Base-by-base conservation (phyloP, 2,888 invertebrate species). In the Lochmaea crataegi region DNA sequence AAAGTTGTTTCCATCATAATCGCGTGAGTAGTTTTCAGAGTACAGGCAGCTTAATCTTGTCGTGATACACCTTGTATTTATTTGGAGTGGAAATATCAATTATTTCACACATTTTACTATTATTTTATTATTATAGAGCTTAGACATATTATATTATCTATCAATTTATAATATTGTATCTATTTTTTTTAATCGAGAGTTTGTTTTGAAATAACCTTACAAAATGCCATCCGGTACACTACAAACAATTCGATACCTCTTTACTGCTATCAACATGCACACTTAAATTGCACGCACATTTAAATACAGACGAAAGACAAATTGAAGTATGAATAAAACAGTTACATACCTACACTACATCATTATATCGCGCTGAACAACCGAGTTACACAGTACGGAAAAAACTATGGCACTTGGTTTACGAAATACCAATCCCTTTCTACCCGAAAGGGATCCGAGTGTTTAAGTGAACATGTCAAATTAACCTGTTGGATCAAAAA, bases 381-480 rank as follows among this genome's bases (percentile, higher is more conserved):
- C 16, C 41, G n/a, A 38, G 10, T 63, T 45, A 18, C 41, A 63
- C 32, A 42, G 5, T 63, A 16, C 14, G 9, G 14, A 18, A 51
- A n/a, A 38, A 32, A 42, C 14, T 65, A 51, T 57, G 42, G 45
- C 56, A 69, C 63, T 69, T 48, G 18, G 42, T 45, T 69, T 41
- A 41, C 58, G 45, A 38, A 45, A 48, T 60, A 41, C n/a, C 12
- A 51, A 77, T 75, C 78, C 76, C 76, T 67, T 71, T 64, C 48
- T 64, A 72, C 70, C 76, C 75, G 76, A 76, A 77, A 75, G 74
- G 73, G 75, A 58, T 73, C 77, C 75, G 76, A 57, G 65, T 56
- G 61, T 74, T 79, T 77, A 77, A 78, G 75, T 78, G 78, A 75
- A 76, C 79, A 79, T 80, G 78, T 75, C 76, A 78, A 72, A 77